Evolutionary conservation across 2,888 invertebrate species (phyloP).

Genomic region (Microctonus aethiopoides): DNA sequence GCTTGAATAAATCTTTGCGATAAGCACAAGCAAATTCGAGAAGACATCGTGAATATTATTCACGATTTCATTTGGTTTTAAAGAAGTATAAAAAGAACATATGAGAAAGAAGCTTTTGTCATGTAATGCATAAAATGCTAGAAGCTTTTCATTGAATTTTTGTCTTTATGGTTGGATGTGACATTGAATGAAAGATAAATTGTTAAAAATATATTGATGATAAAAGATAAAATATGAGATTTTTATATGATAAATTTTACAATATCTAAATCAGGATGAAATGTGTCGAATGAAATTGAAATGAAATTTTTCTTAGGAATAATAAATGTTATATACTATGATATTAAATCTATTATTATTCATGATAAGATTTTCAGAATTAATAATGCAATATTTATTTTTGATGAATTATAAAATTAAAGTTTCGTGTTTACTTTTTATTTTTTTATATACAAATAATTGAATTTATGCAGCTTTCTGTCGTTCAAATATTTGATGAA

Average conservation of each 20-base stretch:
- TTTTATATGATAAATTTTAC: not conserved
- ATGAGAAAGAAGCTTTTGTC: not conserved
- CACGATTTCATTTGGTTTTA: not conserved
- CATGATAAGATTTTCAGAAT: not conserved
- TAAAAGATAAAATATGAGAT: not conserved
- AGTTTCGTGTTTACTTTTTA: not conserved
- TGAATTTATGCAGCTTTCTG: not conserved
- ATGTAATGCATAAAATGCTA: not conserved
- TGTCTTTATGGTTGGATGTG: not conserved
- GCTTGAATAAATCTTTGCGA: not conserved
- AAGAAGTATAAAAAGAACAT: not conserved
- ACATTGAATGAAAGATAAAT: not conserved
- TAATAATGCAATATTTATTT: not conserved
- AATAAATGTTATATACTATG: not conserved
- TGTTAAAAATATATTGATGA: not conserved
- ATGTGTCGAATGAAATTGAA: not conserved
- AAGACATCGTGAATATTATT: no score
- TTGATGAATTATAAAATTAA: not conserved
- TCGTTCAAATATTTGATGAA: not conserved
- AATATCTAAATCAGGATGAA: not conserved
- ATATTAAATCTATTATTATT: not conserved
- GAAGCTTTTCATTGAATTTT: not conserved
- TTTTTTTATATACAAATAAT: not conserved
- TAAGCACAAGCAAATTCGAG: not conserved
- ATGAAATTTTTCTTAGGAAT: not conserved